Evolutionary conservation across 2,888 invertebrate species (phyloP).

Genomic region (Reticulitermes lucifugus): DNA sequence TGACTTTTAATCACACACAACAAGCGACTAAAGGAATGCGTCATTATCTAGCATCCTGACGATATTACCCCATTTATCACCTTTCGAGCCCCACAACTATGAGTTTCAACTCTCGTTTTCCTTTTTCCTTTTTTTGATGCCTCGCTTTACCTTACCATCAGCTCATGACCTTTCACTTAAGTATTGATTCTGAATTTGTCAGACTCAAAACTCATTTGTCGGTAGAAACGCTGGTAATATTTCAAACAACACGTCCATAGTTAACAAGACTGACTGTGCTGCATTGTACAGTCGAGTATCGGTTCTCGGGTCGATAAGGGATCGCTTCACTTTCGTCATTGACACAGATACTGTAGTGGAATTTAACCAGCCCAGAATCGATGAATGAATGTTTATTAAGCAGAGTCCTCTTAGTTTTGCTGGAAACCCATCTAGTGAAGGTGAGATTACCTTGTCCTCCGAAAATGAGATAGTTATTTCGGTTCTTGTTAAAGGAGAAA

Average conservation of each 20-base stretch:
- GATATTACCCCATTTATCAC: background rate
- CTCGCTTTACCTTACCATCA: background rate
- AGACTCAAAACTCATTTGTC: constrained; percentile 35
- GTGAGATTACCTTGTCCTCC: too few relatives aligned
- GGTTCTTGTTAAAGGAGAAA: too few relatives aligned
- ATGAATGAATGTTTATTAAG: background rate
- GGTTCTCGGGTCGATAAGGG: constrained; percentile 22
- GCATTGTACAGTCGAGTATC: background rate
- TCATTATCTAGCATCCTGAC: background rate
- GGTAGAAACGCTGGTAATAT: constrained; percentile 12
- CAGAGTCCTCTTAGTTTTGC: background rate
- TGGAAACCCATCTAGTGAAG: background rate
- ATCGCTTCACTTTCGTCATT: constrained; percentile 14
- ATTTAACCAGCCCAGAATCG: background rate
- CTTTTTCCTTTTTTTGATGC: too few relatives aligned
- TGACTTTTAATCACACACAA: background rate
- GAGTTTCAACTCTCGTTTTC: too few relatives aligned
- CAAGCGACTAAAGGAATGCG: background rate
- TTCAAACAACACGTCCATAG: constrained; percentile 24
- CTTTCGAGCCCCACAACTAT: background rate
- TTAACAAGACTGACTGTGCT: background rate
- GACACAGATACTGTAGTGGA: background rate
- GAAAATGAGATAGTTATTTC: too few relatives aligned
- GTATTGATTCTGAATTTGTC: constrained; percentile 34
- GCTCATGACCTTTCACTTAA: constrained; percentile 23